Evolutionary conservation across 2,888 invertebrate genomes (phyloP), one percentile per base, ranked within the genome.

Genomic region (Xanthorhoe spadicearia): DNA sequence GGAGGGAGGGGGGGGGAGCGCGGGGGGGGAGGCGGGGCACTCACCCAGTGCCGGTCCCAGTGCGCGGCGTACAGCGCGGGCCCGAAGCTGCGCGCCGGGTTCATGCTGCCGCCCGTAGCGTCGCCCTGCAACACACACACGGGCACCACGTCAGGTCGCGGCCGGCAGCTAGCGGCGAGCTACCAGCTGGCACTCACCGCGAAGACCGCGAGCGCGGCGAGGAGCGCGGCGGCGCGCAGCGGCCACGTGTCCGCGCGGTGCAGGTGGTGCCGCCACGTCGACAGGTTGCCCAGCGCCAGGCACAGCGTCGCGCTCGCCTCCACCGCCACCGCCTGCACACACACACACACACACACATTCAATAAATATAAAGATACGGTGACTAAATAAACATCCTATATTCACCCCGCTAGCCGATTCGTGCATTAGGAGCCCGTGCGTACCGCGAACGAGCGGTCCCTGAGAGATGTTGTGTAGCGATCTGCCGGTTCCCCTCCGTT

Each of bases 101-200:
- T 96, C 94, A 96, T 94, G 81, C 95, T 95, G 78, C 94, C 95
- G 32, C 95, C 96, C 2, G 96, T 96, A 76, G 94, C 94, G 48
- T 95, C 94, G 6, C 95, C 95, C 96, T 96, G 84, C 52, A n/a
- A 32, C 6, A 4, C 32, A 32, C 32, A 7, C n/a, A n/a, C n/a
- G n/a, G n/a, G n/a, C n/a, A n/a, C n/a, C n/a, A n/a, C n/a, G n/a
- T n/a, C n/a, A n/a, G n/a, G n/a, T n/a, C n/a, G n/a, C n/a, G n/a
- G n/a, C n/a, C n/a, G n/a, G n/a, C n/a, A n/a, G 13, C 1, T n/a
- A 1, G 46, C n/a, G 10, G 38, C n/a, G 46, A 0, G 15, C n/a
- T 5, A 5, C n/a, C n/a, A n/a, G n/a, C n/a, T n/a, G 3, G 15
- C 7, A 87, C 94, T 93, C 85, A 96, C 96, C 74, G 94, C 95